A percentile compares a stretch with the other conserved stretches of the same genome.
Conservation (phyloP, 2,113 vertebrate genomes). For the Condylura cristata region DNA sequence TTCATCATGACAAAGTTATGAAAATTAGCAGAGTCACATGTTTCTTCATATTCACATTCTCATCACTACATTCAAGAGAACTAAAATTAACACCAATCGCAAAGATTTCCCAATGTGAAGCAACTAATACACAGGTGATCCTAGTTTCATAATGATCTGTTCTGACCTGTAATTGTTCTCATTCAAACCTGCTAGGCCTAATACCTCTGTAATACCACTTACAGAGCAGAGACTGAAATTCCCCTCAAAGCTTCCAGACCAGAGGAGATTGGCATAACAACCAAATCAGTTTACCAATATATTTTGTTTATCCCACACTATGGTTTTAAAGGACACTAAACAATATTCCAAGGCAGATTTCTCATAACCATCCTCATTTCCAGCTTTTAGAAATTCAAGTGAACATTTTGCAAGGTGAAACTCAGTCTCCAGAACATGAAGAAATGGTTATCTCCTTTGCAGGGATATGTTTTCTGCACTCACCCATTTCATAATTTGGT, state of each 20-base stretch:
- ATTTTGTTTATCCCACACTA: background rate
- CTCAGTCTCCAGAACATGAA: background rate
- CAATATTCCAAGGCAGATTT: slow-evolving; percentile 8
- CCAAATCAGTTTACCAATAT: background rate
- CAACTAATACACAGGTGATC: background rate
- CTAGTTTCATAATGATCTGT: background rate
- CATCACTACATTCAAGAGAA: background rate
- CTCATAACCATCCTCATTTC: background rate
- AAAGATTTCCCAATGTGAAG: background rate
- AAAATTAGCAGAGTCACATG: background rate
- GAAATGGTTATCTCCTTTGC: background rate
- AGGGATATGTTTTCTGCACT: background rate
- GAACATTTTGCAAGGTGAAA: background rate
- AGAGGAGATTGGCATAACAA: background rate
- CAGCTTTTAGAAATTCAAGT: background rate
- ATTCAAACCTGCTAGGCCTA: background rate
- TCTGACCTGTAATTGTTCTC: background rate
- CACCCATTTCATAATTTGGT: background rate
- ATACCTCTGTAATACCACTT: too few species aligned
- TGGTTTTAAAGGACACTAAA: background rate
- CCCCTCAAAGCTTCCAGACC: background rate
- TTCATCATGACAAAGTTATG: background rate
- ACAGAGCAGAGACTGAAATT: background rate
- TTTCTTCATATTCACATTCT: background rate
- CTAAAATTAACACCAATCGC: background rate